Base-by-base conservation (phyloP, 2,113 vertebrate genomes). In the Podiceps cristatus region DNA sequence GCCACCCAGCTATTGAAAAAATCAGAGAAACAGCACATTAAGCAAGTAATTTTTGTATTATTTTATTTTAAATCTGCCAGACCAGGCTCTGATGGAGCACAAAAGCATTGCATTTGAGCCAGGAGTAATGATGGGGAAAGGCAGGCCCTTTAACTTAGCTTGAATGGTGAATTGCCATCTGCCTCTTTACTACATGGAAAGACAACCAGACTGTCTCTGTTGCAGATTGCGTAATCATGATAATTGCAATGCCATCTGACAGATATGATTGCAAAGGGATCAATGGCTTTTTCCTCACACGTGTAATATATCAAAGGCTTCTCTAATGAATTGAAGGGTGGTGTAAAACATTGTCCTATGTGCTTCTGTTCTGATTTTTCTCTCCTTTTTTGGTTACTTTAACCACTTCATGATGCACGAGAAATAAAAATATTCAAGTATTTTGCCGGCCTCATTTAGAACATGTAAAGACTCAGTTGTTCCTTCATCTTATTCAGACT, bases 401-500 rank as follows among this genome's bases (percentile, higher is more conserved):
- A 42, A 53, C 15, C 23, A 42, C 25, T 60, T 90, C 13, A n/a
- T 63, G 59, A 56, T 33, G 31, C 52, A 62, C 1, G 1, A 95
- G 60, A 76, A 81, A 81, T 45, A 63, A 92, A 88, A 66, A 79
- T 40, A 83, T 91, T 93, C 74, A 94, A 84, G 33, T 83, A 5
- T 93, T 93, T 93, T 88, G 90, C 74, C 86, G 73, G 31, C 52
- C 76, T 92, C 90, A 52, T 73, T 96, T 92, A 83, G 25, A 31
- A 42, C 44, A 85, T 88, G 45, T 67, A 62, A 95, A 82, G 73
- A 90, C 86, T 97, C 93, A 73, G 55, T 94, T 95, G 95, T 97
- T 98, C 93, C 89, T 86, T 94, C n/a, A 15, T 77, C 64, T 95
- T 92, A 60, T 91, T 96, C 91, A 97, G 95, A 97, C 88, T 93